Conservation (phyloP, 2,797 vertebrate species). For the Trachops cirrhosus region DNA sequence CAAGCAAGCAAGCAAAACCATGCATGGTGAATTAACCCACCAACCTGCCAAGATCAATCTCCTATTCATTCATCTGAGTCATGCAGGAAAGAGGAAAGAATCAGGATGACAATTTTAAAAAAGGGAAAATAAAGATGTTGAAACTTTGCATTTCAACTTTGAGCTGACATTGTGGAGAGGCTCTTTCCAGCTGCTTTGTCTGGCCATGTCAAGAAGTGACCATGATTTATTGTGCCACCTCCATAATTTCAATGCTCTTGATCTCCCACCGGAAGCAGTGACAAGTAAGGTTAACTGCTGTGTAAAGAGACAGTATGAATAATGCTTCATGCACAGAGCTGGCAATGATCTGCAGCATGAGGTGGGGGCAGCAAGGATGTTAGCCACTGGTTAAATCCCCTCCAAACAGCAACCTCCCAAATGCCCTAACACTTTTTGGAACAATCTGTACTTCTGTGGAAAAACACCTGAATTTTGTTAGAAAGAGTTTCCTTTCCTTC, state of each 20-base stretch:
- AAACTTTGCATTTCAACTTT: slow-evolving; percentile 70
- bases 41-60: neutral
- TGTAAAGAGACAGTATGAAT: slow-evolving; percentile 64
- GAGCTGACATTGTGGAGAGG: slow-evolving; percentile 65
- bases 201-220: slow-evolving; percentile 69
- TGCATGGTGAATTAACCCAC: neutral
- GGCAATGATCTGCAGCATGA: neutral
- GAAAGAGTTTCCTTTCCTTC: neutral
- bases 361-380: neutral
- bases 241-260: slow-evolving; percentile 55
- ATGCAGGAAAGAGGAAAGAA: neutral
- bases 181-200: slow-evolving; percentile 64
- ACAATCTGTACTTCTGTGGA: neutral
- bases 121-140: slow-evolving; percentile 57
- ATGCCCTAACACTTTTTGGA: neutral
- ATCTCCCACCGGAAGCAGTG: slow-evolving; percentile 67
- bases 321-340: slow-evolving; percentile 30
- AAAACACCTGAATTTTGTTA: neutral
- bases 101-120: neutral
- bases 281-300: slow-evolving; percentile 75
- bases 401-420: neutral
- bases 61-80: neutral
- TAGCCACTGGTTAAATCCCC: slow-evolving; percentile 38
- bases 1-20: neutral
- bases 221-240: slow-evolving; percentile 75